A percentile compares a stretch with the other conserved stretches of the same genome.
phyloP scores from a whole-genome alignment of 2,797 vertebrate genomes.

The Emydoidea blandingii region DNA sequence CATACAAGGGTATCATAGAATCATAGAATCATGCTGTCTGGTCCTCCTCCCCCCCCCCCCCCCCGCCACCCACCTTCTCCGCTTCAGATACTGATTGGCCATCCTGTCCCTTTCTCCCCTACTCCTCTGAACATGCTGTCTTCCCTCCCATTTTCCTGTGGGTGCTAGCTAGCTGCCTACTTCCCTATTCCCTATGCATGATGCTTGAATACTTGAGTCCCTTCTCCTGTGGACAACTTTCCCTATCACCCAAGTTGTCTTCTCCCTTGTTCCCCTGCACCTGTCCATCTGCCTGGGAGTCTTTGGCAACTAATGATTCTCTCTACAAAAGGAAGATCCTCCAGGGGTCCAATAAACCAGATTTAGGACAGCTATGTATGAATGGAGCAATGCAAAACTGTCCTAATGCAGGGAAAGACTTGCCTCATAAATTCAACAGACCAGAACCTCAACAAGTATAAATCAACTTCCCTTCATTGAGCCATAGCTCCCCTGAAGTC shows the following conservation, averaged over 20 bases:
- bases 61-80: no score
- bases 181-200: neutral
- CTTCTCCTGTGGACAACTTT: neutral
- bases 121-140: neutral
- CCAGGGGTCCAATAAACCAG: neutral
- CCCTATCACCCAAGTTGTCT: neutral
- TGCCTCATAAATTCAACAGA: neutral
- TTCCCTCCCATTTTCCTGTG: neutral
- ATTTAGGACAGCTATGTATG: neutral
- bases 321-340: neutral
- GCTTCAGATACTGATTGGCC: no score
- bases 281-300: neutral
- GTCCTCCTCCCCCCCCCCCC: no score
- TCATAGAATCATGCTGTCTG: no score
- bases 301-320: neutral
- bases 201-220: neutral
- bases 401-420: neutral
- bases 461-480: neutral
- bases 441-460: neutral
- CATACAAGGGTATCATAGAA: no score
- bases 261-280: neutral
- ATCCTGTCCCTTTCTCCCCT: no score
- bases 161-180: neutral
- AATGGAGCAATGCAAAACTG: neutral
- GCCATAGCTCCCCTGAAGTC: neutral